Base-by-base conservation (phyloP, 1,140 invertebrate genomes). In the Platyscapa corneri region DNA sequence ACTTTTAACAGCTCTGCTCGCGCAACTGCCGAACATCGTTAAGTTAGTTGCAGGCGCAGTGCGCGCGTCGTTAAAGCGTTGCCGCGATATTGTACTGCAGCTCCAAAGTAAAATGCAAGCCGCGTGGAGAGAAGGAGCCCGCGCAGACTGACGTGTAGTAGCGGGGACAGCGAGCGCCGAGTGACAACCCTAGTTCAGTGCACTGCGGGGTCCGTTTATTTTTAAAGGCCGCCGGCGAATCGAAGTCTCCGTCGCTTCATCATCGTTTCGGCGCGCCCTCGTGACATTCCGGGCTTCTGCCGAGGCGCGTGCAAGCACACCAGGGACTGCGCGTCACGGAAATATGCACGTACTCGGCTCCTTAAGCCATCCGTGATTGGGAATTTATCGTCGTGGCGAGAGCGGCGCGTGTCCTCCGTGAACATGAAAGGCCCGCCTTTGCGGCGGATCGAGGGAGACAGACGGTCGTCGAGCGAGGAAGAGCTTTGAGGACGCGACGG, bases 391-490 rank as follows among this genome's bases (percentile, higher is more conserved):
- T 27, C 12, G 27, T 18, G 78, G 32, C 39, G 64, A 80, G 5
- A 37, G 30, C 2, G 64, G 10, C 42, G 2, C 27, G 27, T 18
- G 60, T 39, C 18, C 78, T 64, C 23, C n/a, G 8, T 23, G 23
- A n/a, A 82, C 80, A 72, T 82, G 80, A 82, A 82, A 82, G 80
- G 30, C 32, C 7, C 65, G 46, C 34, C 32, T 70, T 49, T 70
- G n/a, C n/a, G n/a, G n/a, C n/a, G n/a, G n/a, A n/a, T n/a, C n/a
- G n/a, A n/a, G n/a, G n/a, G n/a, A n/a, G n/a, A n/a, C n/a, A n/a
- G n/a, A n/a, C n/a, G n/a, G n/a, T n/a, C n/a, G n/a, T n/a, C n/a
- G n/a, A n/a, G n/a, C n/a, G n/a, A n/a, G n/a, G n/a, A n/a, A n/a
- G 2, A 46, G 14, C 78, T 80, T 67, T 80, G 78, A 67, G 27